A percentile compares a stretch with the other conserved stretches of the same genome.
Conservation (phyloP, 2,797 vertebrate species). For the Leuciscus waleckii region DNA sequence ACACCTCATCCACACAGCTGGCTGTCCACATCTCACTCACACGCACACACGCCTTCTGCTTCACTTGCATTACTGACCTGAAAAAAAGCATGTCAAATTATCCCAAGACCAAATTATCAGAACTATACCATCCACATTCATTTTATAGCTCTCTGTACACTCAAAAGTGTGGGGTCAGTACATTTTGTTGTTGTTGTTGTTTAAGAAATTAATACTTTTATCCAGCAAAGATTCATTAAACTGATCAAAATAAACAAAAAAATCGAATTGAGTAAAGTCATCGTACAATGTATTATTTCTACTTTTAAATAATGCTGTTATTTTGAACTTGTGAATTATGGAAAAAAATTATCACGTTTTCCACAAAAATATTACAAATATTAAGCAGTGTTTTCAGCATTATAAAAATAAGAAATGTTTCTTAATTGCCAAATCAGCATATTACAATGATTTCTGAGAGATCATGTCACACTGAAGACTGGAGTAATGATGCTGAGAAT, state of each 20-base stretch:
- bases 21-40: constrained; percentile 94
- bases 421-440: background rate
- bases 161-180: background rate
- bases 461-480: background rate
- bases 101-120: background rate
- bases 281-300: background rate
- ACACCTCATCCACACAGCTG: constrained; percentile 91
- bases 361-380: background rate
- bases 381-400: background rate
- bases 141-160: background rate
- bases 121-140: background rate
- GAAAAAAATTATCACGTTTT: background rate
- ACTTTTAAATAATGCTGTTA: background rate
- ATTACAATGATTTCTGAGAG: background rate
- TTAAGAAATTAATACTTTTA: background rate
- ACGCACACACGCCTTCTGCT: constrained; percentile 84
- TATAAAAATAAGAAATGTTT: constrained; percentile 2
- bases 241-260: background rate
- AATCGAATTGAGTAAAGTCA: background rate
- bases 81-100: background rate
- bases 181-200: background rate
- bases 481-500: background rate
- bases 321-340: background rate
- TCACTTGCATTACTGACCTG: constrained; percentile 88
- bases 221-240: background rate